These are phyloP conservation scores for Ivindomyrus marchei DNA, from an alignment of 2,113 vertebrate species.

Conservation along the genomic window DNA sequence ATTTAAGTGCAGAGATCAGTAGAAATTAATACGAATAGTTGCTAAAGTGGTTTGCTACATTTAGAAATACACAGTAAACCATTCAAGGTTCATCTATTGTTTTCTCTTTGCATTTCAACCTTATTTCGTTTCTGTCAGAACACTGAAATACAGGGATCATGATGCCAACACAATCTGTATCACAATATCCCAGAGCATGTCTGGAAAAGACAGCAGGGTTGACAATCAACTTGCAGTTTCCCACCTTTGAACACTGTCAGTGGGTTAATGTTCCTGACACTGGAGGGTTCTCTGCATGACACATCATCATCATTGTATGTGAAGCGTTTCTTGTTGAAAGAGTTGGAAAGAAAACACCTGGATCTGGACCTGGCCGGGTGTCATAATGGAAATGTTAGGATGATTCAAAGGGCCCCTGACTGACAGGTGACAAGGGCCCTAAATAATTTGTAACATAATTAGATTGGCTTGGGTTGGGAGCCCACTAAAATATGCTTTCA, in stretches of 20 bases:
- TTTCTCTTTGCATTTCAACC: not conserved
- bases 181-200: not conserved
- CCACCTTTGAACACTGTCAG: not conserved
- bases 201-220: not conserved
- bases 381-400: not conserved
- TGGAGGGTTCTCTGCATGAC: not conserved
- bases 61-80: not conserved
- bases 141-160: not conserved
- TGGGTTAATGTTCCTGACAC: not conserved
- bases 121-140: not conserved
- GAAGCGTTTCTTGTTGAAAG: not conserved
- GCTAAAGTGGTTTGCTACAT: not conserved
- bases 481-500: not conserved
- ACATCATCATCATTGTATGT: not conserved
- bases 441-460: not conserved
- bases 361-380: not conserved
- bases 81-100: not conserved
- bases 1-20: not conserved
- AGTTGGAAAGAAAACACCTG: not conserved
- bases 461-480: not conserved
- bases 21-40: not conserved
- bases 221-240: not conserved
- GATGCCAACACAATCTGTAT: not conserved
- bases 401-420: not conserved
- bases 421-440: not conserved